A percentile compares a stretch with the other conserved stretches of the same genome.
phyloP scores from a whole-genome alignment of 2,797 vertebrate genomes.

The Hipposideros larvatus region DNA sequence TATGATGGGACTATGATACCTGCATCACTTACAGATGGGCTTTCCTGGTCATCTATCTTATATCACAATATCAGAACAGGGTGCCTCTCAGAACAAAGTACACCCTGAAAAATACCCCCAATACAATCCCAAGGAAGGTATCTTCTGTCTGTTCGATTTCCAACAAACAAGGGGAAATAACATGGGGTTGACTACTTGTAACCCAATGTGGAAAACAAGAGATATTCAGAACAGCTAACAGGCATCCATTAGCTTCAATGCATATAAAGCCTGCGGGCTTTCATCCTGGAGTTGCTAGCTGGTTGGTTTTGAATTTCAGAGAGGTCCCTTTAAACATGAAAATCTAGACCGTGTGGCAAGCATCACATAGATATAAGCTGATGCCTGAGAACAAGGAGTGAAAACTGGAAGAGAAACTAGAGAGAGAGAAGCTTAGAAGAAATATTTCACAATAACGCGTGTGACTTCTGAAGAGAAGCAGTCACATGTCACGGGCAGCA shows the following conservation, averaged over 20 bases:
- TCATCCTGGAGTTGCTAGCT: not conserved
- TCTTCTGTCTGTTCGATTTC: not conserved
- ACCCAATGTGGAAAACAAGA: not conserved
- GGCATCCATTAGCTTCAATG: not conserved
- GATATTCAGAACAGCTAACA: not conserved
- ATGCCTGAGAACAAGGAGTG: not conserved
- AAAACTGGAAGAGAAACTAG: slow-evolving; percentile 45
- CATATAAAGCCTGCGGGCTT: not conserved
- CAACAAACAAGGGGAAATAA: not conserved
- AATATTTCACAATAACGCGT: not conserved
- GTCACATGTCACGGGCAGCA: not conserved
- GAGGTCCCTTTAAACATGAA: not conserved
- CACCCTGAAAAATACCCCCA: not conserved
- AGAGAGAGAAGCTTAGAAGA: not conserved
- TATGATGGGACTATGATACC: not conserved
- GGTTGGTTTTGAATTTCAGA: not conserved
- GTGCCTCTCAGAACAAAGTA: not conserved
- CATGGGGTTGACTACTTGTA: not conserved
- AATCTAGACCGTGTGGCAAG: not conserved
- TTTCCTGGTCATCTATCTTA: not conserved
- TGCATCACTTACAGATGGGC: not conserved
- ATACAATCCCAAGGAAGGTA: not conserved
- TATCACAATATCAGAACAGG: not conserved
- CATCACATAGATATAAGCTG: not conserved
- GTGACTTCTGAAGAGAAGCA: slow-evolving; percentile 16